These are phyloP conservation scores for Odocoileus virginianus DNA, from an alignment of 2,113 vertebrate genomes.

Conservation along the genomic window DNA sequence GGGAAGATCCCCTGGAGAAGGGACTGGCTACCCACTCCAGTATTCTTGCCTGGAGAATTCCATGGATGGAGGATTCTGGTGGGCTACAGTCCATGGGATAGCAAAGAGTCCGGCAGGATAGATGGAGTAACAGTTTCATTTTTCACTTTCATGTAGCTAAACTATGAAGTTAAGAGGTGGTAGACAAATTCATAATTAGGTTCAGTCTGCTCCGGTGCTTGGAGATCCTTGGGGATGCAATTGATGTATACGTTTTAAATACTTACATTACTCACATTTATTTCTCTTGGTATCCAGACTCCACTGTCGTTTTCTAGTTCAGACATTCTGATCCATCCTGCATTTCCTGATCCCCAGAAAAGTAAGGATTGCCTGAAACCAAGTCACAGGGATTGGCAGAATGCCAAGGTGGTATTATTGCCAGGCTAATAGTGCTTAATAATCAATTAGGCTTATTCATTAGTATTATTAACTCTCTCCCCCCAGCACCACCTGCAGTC, in stretches of 20 bases:
- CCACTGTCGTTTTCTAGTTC: not conserved
- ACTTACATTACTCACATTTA: not conserved
- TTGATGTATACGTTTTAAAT: not conserved
- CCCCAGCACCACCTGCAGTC: constrained; percentile 52
- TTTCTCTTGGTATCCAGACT: not conserved
- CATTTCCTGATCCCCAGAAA: not conserved
- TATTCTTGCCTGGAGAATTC: not conserved
- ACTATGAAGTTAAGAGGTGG: not conserved
- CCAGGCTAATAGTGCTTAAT: constrained; percentile 64
- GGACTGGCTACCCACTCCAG: not conserved
- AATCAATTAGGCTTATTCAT: constrained; percentile 70
- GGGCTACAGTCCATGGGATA: not conserved
- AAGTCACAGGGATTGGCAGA: not conserved
- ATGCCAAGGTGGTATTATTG: constrained; percentile 56
- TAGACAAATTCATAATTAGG: not conserved
- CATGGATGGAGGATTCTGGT: not conserved
- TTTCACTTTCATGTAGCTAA: not conserved
- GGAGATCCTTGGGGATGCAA: not conserved
- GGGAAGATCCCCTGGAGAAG: not conserved
- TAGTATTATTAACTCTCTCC: constrained; percentile 62
- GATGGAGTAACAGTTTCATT: not conserved
- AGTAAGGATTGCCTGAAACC: not conserved
- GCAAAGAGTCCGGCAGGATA: not conserved
- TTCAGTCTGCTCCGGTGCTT: not conserved
- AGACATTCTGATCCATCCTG: not conserved